These are phyloP conservation scores for Pantherophis guttatus DNA, from an alignment of 2,113 vertebrate genomes.

Conservation along the genomic window DNA sequence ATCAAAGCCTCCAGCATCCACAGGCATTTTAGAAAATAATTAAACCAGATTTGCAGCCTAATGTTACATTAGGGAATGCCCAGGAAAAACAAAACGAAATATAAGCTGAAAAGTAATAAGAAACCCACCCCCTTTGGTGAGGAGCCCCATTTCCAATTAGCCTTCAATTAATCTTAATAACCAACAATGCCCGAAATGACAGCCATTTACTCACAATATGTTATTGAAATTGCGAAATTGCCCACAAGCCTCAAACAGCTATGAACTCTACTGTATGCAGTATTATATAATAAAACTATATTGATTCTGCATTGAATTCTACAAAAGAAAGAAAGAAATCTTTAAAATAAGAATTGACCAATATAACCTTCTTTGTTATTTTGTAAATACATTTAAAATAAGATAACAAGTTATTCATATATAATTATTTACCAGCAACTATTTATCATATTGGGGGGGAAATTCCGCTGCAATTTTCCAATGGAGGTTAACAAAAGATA, in stretches of 20 bases:
- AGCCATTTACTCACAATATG: not conserved
- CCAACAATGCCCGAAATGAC: not conserved
- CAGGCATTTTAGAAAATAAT: not conserved
- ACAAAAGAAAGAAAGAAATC: not conserved
- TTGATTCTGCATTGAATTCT: not conserved
- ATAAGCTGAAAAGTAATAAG: not conserved
- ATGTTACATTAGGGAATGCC: not conserved
- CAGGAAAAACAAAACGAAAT: not conserved
- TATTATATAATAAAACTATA: too few relatives aligned
- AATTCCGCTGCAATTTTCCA: conserved; percentile 16
- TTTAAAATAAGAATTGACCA: not conserved
- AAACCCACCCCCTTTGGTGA: not conserved
- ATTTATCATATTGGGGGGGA: conserved; percentile 16
- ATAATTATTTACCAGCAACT: not conserved
- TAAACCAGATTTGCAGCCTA: not conserved
- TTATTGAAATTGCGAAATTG: not conserved
- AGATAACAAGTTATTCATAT: not conserved
- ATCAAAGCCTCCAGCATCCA: not conserved
- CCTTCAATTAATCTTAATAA: not conserved
- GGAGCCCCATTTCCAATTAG: not conserved
- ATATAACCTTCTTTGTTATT: not conserved
- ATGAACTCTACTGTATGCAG: not conserved
- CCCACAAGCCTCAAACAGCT: not conserved
- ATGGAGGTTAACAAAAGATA: conserved; percentile 38
- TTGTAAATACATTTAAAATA: not conserved